A percentile compares a stretch with the other conserved stretches of the same genome.
phyloP scores from a whole-genome alignment of 2,888 invertebrate genomes.

The Parnassius mnemosyne region DNA sequence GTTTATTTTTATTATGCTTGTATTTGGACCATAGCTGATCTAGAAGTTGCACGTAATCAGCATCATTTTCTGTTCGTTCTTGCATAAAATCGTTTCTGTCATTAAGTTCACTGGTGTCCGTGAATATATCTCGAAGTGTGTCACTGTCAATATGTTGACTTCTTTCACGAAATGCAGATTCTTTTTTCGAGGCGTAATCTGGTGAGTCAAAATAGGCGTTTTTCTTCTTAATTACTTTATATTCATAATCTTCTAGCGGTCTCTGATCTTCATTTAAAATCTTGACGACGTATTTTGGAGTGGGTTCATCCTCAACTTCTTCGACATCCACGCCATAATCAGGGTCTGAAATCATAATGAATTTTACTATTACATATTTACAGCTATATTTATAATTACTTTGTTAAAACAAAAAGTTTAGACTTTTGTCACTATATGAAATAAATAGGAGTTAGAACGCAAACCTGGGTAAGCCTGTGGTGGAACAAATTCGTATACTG shows the following conservation, averaged over 20 bases:
- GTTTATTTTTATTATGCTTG: conserved; percentile 58
- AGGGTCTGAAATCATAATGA: conserved; percentile 49
- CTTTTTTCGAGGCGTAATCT: conserved; percentile 43
- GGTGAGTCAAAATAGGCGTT: conserved; percentile 46
- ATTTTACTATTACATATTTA: background rate
- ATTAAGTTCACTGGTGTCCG: conserved; percentile 57
- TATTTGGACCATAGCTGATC: conserved; percentile 81
- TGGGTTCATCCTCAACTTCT: conserved; percentile 57
- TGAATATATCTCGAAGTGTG: conserved; percentile 62
- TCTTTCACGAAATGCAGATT: conserved; percentile 71
- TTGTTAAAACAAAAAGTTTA: too few relatives aligned
- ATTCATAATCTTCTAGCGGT: conserved; percentile 78
- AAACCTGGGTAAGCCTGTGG: conserved; percentile 66
- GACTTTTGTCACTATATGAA: too few relatives aligned
- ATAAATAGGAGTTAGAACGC: background rate
- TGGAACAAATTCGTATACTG: conserved; percentile 65
- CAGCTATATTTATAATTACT: too few relatives aligned
- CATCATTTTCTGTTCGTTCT: conserved; percentile 64
- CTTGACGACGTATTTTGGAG: conserved; percentile 62
- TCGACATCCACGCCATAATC: conserved; percentile 63
- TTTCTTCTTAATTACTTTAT: conserved; percentile 77
- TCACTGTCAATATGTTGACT: conserved; percentile 67
- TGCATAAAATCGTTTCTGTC: conserved; percentile 49
- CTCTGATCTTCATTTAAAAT: conserved; percentile 64
- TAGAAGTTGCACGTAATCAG: conserved; percentile 77